phyloP scores from a whole-genome alignment of 2,113 vertebrate species.

The Nothocercus nigrocapillus region DNA sequence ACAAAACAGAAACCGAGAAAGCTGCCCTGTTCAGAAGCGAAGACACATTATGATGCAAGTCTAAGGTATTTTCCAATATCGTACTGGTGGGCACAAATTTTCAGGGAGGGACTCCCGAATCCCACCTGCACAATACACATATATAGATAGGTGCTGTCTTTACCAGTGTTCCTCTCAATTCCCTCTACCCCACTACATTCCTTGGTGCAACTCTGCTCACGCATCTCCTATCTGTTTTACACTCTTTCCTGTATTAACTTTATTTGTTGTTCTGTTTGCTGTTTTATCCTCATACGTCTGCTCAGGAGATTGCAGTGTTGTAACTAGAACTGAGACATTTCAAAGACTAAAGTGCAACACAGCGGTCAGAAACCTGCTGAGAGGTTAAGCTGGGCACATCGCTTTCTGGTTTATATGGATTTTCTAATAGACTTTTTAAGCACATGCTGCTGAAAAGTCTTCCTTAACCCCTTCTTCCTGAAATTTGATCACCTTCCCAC shows the following conservation, averaged over 20 bases:
- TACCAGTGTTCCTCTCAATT: not conserved
- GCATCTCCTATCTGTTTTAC: not conserved
- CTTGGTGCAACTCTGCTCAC: not conserved
- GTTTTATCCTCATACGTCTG: not conserved
- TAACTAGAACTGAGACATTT: not conserved
- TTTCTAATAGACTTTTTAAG: not conserved
- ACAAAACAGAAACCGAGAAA: not conserved
- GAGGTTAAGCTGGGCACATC: not conserved
- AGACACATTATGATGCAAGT: not conserved
- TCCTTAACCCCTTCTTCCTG: not conserved
- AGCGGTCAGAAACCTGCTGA: not conserved
- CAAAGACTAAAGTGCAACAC: not conserved
- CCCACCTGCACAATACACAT: not conserved
- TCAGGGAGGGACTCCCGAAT: not conserved
- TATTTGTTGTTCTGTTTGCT: not conserved
- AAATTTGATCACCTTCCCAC: not conserved
- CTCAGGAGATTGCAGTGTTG: not conserved
- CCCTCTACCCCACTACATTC: not conserved
- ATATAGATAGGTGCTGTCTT: not conserved
- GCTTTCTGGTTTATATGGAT: not conserved
- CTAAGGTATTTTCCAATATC: not conserved
- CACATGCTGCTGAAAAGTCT: not conserved
- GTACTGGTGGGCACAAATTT: not conserved
- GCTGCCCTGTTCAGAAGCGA: not conserved
- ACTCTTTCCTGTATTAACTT: not conserved